These are phyloP conservation scores for Crotalus helleri DNA, from an alignment of 2,113 vertebrate species.

Conservation along the genomic window DNA sequence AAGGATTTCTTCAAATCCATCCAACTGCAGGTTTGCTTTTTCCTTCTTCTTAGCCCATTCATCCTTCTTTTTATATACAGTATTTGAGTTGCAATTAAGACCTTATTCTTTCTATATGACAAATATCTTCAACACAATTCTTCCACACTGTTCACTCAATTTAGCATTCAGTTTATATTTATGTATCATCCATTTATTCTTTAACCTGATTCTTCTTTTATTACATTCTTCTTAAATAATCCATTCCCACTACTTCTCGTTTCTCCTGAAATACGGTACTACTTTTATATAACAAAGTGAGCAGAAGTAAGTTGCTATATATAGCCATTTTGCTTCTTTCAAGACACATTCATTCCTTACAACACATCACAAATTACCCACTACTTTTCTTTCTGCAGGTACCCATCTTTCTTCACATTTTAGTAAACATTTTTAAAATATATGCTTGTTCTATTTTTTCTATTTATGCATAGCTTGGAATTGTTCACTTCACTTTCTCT, in stretches of 20 bases:
- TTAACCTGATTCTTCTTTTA: neutral
- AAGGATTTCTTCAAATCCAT: neutral
- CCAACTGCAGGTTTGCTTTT: neutral
- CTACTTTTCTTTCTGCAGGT: neutral
- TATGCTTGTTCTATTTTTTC: neutral
- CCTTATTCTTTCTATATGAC: neutral
- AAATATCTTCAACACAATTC: neutral
- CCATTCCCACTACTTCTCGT: neutral
- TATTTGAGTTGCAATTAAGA: neutral
- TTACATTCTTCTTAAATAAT: neutral
- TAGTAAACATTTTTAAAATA: neutral
- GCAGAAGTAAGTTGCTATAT: neutral
- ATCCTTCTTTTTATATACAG: neutral
- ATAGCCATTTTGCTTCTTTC: neutral
- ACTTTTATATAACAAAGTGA: neutral
- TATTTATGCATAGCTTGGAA: neutral
- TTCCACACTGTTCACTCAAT: neutral
- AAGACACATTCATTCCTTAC: neutral
- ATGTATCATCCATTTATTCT: neutral
- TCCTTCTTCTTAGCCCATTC: neutral
- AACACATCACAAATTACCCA: neutral
- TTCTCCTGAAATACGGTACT: neutral
- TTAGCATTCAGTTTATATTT: neutral
- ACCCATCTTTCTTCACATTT: neutral
- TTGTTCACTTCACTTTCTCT: neutral